Evolutionary conservation across 1,140 invertebrate species (phyloP), one percentile per base, ranked within the genome.

Genomic region (Babylonia areolata): DNA sequence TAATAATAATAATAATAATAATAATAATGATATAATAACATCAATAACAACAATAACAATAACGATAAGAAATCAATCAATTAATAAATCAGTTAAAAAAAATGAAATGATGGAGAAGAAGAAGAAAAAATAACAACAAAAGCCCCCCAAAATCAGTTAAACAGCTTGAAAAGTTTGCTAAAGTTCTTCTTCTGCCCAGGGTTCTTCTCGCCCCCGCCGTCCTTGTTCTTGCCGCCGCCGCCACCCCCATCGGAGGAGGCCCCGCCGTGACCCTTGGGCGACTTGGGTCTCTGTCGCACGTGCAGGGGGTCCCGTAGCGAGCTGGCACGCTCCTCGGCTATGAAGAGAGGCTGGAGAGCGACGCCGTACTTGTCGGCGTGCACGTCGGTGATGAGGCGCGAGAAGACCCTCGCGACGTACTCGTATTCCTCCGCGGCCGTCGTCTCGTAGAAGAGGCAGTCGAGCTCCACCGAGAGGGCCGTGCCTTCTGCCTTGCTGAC

Each of bases 381-480:
- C 81, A 94, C 92, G 42, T 93, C 91, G 64, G 92, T 89, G 2
- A 94, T 87, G 17, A 93, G 81, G 51, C 92, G 91, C 69, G 93
- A 92, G 85, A 95, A 95, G 12, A 94, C 92, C 39, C 89, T 88
- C 64, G 93, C 92, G 12, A 95, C 94, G 35, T 88, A 90, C 69
- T 92, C 91, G 87, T 91, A 94, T 37, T 94, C 94, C 81, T 95
- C 94, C 0, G 94, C 94, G 20, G 94, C 94, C 28, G 93, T 92
- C 20, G 92, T 93, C 84, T 95, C 94, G 87, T 92, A 94, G 87
- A 94, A 94, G 3, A 92, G 73, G 71, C 93, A 92, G 39, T 94
- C 93, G 86, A 91, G 92, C 54, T 93, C 90, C 39, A 87, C 86
- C 1, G 94, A 92, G 81, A 94, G 86, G 1, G 87, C 84, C 31